Base-by-base conservation (phyloP, 2,113 vertebrate genomes). In the Mugil cephalus region DNA sequence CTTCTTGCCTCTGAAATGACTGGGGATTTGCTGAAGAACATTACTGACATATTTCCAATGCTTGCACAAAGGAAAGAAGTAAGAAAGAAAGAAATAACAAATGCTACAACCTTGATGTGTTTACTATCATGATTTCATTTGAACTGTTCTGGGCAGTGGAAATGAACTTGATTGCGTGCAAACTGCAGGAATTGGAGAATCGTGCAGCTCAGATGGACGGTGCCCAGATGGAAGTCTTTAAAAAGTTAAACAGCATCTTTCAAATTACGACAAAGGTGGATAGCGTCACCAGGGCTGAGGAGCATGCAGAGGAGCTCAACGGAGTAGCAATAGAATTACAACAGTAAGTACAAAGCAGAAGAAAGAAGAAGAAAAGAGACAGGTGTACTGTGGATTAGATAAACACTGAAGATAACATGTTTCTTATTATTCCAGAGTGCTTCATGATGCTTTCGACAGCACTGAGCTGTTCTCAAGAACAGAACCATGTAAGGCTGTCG, bases 401-500 rank as follows among this genome's bases (percentile, higher is more conserved):
- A 4, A 52, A 51, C 17, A 40, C 11, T 24, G 8, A 10, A 34
- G 45, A 59, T 8, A 61, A 5, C 1, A 48, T 30, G 24, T 30
- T 30, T 30, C 24, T 59, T 50, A 0, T 77, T 65, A 58, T 78
- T 74, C 76, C 88, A 96, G 96, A 74, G 89, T 87, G 71, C 92
- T 95, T 86, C 89, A 86, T 60, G 93, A 91, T 6, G 42, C 83
- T 36, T 93, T 90, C 42, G 92, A 88, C 17, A 87, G 88, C 0
- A 90, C 93, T 40, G 52, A 93, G 70, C 90, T 92, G 12, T 89
- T 90, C 36, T 91, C 93, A 24, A 90, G 86, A 8, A 86, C 84
- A 45, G 93, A 82, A 1, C 90, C 88, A 51, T 92, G 94, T 8
- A 91, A 82, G 0, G 89, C 91, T 48, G 88, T 95, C 61, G 91